A percentile compares a stretch with the other conserved stretches of the same genome.
phyloP scores from a whole-genome alignment of 2,888 invertebrate genomes.

The Lepidochitona cinerea region DNA sequence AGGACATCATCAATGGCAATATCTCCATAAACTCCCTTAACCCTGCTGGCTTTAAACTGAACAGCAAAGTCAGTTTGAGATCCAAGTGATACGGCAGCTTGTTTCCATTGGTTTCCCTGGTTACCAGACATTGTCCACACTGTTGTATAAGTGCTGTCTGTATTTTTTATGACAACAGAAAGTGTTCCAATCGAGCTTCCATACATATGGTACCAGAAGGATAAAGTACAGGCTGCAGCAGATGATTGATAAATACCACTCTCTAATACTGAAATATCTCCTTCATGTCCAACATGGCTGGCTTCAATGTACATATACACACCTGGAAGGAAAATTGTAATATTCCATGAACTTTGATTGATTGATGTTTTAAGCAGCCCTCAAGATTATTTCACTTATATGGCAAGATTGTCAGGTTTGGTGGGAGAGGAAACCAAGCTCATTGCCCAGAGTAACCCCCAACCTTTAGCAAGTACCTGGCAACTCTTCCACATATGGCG shows the following conservation, averaged over 20 bases:
- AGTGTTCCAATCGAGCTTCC: slow-evolving; percentile 41
- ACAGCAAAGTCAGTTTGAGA: slow-evolving; percentile 39
- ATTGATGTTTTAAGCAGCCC: too few species aligned
- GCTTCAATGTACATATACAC: slow-evolving; percentile 76
- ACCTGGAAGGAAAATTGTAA: too few species aligned
- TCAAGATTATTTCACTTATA: too few species aligned
- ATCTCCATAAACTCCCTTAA: slow-evolving; percentile 21
- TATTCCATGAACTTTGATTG: too few species aligned
- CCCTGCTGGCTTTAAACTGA: slow-evolving; percentile 23
- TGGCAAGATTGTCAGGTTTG: too few species aligned
- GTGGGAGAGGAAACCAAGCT: too few species aligned
- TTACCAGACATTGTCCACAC: slow-evolving; percentile 44
- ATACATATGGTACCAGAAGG: slow-evolving; percentile 35
- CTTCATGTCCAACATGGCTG: slow-evolving; percentile 72
- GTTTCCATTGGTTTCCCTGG: slow-evolving; percentile 44
- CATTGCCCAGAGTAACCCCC: too few species aligned
- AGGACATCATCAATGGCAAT: slow-evolving; percentile 33
- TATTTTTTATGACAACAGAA: slow-evolving; percentile 42
- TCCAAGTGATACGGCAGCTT: slow-evolving; percentile 37
- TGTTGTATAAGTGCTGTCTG: slow-evolving; percentile 19
- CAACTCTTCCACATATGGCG: too few species aligned
- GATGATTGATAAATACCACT: slow-evolving; percentile 17
- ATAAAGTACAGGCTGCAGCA: slow-evolving; percentile 13
- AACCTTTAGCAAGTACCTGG: too few species aligned
- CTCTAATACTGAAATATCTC: slow-evolving; percentile 73